Base-by-base conservation (phyloP, 2,113 vertebrate species). In the Peromyscus maniculatus region DNA sequence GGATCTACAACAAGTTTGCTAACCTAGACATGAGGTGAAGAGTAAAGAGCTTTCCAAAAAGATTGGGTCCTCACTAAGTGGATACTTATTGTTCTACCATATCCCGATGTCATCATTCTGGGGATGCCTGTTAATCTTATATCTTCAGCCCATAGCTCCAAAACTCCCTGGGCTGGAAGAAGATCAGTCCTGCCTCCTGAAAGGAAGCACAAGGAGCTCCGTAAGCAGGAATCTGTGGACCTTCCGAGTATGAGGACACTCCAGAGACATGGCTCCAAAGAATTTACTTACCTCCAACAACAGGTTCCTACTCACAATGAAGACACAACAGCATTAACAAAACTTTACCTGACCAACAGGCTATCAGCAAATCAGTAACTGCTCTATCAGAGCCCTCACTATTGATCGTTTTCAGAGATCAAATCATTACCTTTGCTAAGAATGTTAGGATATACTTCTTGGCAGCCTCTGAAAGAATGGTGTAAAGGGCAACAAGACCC, bases 71-170 rank as follows among this genome's bases (percentile, higher is more conserved):
- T 98, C 96, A 97, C 97, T 98, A 98, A 97, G 96, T 94, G 97
- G 96, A 96, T 97, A 95, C 94, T 97, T 95, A 97, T 96, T 97
- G 97, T 77, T 98, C 97, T 98, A 98, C 72, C 97, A 98, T 96
- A 98, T 98, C 96, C 97, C 95, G 97, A 96, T 97, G 98, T 96
- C 97, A 97, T 98, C 97, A 97, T 97, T 98, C 94, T 96, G 97
- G 97, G 96, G 96, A 94, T 97, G 97, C 97, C 98, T 98, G 97
- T 98, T 98, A 96, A 97, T 97, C 97, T 98, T 98, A 96, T 52
- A 97, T 98, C 97, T 98, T 98, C 97, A 98, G 97, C 98, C 97
- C 95, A 97, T 91, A 98, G 80, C 96, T 98, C 95, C 97, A 98
- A 98, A 97, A 98, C 55, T 97, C 92, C 91, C 97, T 97, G 96